Base-by-base conservation (phyloP, 2,888 invertebrate species). In the Carpatolechia fugitivella region DNA sequence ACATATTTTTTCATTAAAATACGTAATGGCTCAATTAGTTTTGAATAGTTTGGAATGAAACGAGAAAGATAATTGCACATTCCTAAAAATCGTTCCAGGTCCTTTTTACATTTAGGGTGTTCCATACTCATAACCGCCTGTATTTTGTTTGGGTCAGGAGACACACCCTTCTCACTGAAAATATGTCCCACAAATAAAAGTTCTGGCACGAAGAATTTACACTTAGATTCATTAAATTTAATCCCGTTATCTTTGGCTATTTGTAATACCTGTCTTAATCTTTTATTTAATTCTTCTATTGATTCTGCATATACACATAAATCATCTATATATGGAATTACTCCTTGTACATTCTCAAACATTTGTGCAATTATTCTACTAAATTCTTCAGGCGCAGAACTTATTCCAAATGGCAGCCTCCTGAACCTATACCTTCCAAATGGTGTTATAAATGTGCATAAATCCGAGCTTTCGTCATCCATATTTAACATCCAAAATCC, bases 21-120 rank as follows among this genome's bases (percentile, higher is more conserved):
- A 24, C 24, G 24, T 6, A 24, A 24, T 24, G 24, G 24, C 6
- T 24, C 24, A 24, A 24, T 24, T 24, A 24, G 24, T 24, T 24
- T 24, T 24, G 24, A 59, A 31, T 57, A 56, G 11, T 57, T 56
- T 13, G 55, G 58, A 31, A 60, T 58, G 36, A 56, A 60, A 8
- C 53, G 35, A 13, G 55, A 56, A 8, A 60, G 30, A 35, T 60
- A 60, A 53, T 58, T 60, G 14, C 54, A 51, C 58, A 60, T 58
- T 13, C 60, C 60, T 14, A 60, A 18, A 49, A 58, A 58, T 14
- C 60, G 31, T 35, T 57, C 56, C 10, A 60, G 36, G 5, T 55
- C 56, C 40, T 55, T 52, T 24, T 48, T 54, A 30, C 29, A 31
- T 5, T 46, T 41, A 13, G 58, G 60, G 13, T 33, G 14, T 38